phyloP scores from a whole-genome alignment of 2,113 vertebrate species.

The Sciurus niger region DNA sequence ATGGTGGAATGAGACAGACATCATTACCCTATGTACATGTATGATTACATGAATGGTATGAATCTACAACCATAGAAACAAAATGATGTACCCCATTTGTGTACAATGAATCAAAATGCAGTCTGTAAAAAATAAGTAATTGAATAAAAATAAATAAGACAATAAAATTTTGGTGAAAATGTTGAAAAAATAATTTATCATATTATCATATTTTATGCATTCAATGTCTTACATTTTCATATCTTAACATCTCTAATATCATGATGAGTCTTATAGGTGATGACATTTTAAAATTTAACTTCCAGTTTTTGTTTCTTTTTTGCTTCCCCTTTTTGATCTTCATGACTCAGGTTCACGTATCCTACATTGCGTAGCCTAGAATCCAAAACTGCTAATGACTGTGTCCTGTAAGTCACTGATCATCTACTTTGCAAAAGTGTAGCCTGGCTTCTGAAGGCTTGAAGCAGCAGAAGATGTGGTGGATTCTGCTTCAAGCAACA shows the following conservation, averaged over 20 bases:
- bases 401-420: not conserved
- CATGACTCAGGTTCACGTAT: not conserved
- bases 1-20: too few species aligned
- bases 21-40: too few species aligned
- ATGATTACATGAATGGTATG: too few species aligned
- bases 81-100: too few species aligned
- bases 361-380: not conserved
- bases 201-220: not conserved
- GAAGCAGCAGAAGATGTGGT: not conserved
- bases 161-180: too few species aligned
- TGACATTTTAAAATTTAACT: not conserved
- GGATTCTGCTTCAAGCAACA: not conserved
- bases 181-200: not conserved
- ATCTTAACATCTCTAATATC: slow-evolving; percentile 2
- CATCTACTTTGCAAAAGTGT: not conserved
- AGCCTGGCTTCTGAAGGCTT: too few species aligned
- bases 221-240: not conserved
- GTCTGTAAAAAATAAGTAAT: too few species aligned
- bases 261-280: not conserved
- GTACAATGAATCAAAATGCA: too few species aligned
- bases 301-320: not conserved
- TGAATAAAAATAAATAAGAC: too few species aligned
- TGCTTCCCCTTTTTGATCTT: not conserved
- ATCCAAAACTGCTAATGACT: not conserved
- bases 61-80: too few species aligned